Percentiles rank a stretch among this genome's conserved stretches.
Evolutionary conservation across 2,113 vertebrate species (phyloP).

Genomic region (Pardalotus punctatus): DNA sequence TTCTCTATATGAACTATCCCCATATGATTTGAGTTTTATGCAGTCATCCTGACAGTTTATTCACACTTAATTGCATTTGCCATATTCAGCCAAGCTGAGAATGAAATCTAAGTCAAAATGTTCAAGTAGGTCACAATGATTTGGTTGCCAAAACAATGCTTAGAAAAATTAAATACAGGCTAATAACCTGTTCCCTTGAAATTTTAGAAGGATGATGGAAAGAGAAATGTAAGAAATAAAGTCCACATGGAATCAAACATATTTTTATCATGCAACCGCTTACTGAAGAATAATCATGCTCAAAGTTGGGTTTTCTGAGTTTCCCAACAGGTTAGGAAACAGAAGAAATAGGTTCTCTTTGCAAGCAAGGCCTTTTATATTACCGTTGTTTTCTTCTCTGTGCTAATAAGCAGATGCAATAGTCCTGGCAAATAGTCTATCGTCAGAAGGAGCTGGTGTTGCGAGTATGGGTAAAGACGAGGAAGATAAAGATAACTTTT

Average conservation of each 20-base stretch:
- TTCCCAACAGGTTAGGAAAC: background rate
- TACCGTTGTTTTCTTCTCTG: background rate
- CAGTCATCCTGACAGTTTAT: background rate
- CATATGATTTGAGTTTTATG: background rate
- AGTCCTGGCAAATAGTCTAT: background rate
- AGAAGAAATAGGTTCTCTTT: background rate
- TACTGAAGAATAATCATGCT: background rate
- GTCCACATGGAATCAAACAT: background rate
- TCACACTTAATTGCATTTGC: background rate
- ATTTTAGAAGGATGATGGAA: background rate
- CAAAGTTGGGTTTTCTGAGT: background rate
- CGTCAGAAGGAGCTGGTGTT: background rate
- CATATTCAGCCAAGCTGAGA: background rate
- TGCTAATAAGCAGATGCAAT: background rate
- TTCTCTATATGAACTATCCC: background rate
- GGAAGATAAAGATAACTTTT: background rate
- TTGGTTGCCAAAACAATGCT: background rate
- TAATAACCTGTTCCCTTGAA: background rate
- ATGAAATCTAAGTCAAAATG: background rate
- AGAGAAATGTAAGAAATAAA: background rate
- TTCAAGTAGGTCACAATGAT: background rate
- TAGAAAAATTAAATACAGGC: background rate
- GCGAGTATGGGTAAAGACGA: background rate
- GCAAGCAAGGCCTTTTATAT: background rate
- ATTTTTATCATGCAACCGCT: background rate